Conservation (phyloP, 2,113 vertebrate species). For the Cairina moschata region DNA sequence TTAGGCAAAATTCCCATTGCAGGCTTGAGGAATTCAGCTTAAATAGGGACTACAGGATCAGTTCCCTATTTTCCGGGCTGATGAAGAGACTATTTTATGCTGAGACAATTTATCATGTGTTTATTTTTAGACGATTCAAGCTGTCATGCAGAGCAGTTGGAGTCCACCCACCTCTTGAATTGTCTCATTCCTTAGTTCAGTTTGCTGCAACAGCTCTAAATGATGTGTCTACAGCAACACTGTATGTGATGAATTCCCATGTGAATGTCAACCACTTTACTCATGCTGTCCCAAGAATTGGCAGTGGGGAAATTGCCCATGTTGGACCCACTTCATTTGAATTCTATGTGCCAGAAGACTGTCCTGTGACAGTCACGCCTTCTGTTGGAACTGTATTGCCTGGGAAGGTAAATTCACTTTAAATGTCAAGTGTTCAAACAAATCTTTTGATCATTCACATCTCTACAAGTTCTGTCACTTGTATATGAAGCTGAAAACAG, state of each 20-base stretch:
- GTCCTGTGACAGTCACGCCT: conserved; percentile 83
- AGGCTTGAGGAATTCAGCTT: conserved; percentile 60
- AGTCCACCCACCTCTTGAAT: conserved; percentile 85
- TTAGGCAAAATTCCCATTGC: conserved; percentile 66
- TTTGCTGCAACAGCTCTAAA: conserved; percentile 88
- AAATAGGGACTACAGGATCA: conserved; percentile 68
- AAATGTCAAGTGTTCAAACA: background rate
- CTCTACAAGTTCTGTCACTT: background rate
- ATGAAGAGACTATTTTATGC: conserved; percentile 56
- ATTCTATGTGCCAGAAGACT: conserved; percentile 77
- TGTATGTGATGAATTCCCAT: conserved; percentile 80
- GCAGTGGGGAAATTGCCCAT: conserved; percentile 28
- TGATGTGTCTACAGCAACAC: conserved; percentile 71
- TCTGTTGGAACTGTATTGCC: conserved; percentile 80
- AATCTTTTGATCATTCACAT: background rate
- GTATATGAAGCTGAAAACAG: background rate
- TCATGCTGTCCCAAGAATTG: conserved; percentile 58
- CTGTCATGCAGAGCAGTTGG: conserved; percentile 85
- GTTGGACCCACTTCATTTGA: conserved; percentile 82
- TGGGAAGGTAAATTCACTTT: conserved; percentile 74
- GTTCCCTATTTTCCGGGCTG: conserved; percentile 62
- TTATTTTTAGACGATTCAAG: conserved; percentile 84
- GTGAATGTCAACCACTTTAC: conserved; percentile 51
- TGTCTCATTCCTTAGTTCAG: conserved; percentile 87
- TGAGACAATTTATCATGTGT: conserved; percentile 60